phyloP scores from a whole-genome alignment of 2,113 vertebrate genomes.

The Vidua macroura region DNA sequence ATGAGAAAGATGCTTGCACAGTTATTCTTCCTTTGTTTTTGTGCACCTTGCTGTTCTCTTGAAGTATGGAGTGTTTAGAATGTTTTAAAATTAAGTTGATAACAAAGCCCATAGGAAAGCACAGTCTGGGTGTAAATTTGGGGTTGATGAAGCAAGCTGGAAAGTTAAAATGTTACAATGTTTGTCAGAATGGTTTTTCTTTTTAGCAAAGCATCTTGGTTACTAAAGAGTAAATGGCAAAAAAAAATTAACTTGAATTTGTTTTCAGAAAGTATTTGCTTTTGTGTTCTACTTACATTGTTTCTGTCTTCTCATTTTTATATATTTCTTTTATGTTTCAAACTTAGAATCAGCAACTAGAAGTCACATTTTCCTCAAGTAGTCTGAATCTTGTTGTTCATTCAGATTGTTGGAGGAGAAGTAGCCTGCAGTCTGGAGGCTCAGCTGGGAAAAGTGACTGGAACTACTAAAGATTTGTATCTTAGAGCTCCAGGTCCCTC shows the following conservation, averaged over 20 bases:
- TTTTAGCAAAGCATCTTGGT: neutral
- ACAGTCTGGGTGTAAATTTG: neutral
- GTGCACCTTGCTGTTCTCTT: neutral
- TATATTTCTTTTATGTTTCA: neutral
- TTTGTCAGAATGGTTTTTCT: neutral
- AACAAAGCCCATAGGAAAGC: neutral
- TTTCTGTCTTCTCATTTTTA: neutral
- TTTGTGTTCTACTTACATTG: neutral
- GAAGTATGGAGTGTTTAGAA: neutral
- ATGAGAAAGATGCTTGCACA: neutral
- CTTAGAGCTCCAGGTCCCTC: neutral
- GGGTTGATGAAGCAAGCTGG: neutral
- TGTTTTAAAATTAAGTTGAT: neutral
- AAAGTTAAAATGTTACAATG: neutral
- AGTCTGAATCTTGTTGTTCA: neutral
- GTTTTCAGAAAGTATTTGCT: neutral
- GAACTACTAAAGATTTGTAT: neutral
- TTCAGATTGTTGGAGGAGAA: neutral
- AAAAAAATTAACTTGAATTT: fast-evolving
- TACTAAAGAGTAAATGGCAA: neutral
- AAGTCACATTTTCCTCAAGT: neutral
- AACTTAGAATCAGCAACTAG: neutral
- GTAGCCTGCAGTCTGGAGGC: neutral
- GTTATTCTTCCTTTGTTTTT: neutral
- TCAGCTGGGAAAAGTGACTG: neutral